Percentiles rank a stretch among this genome's conserved stretches.
Conservation (phyloP, 2,113 vertebrate genomes). For the Odontesthes bonariensis region DNA sequence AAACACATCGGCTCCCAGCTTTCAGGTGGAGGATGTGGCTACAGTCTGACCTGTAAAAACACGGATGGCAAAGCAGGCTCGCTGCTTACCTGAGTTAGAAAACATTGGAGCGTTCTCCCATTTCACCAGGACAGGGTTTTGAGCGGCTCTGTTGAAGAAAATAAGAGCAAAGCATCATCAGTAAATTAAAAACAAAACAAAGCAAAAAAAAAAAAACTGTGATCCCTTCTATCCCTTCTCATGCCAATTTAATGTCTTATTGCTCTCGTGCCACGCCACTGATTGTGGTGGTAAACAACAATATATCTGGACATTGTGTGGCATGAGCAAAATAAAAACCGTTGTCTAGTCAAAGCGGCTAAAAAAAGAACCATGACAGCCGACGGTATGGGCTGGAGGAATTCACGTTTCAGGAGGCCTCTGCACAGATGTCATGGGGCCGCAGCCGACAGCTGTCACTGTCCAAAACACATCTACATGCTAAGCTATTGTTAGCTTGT, state of each 20-base stretch:
- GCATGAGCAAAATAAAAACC: background rate
- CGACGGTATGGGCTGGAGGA: background rate
- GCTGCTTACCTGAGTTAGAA: slow-evolving; percentile 65
- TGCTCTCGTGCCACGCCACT: background rate
- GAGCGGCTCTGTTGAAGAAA: slow-evolving; percentile 30
- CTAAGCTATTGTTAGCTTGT: slow-evolving; percentile 77
- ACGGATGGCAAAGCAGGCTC: background rate
- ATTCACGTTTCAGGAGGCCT: slow-evolving; percentile 55
- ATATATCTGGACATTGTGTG: background rate
- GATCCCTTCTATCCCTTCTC: background rate
- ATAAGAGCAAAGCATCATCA: background rate
- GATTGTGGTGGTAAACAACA: background rate
- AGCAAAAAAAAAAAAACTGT: too few relatives aligned
- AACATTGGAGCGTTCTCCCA: slow-evolving; percentile 54
- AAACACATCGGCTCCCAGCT: background rate
- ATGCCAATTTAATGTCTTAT: background rate
- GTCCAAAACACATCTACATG: slow-evolving; percentile 71
- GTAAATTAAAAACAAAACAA: too few relatives aligned
- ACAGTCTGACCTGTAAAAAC: slow-evolving; percentile 4
- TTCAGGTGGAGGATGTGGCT: slow-evolving; percentile 15
- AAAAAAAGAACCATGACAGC: background rate
- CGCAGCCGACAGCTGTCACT: slow-evolving; percentile 73
- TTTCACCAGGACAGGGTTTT: slow-evolving; percentile 58
- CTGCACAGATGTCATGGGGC: slow-evolving; percentile 56
- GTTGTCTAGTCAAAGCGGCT: background rate